Percentiles rank a stretch among this genome's conserved stretches.
These are phyloP conservation scores for Lepus europaeus DNA, from an alignment of 2,113 vertebrate species.

Conservation along the genomic window DNA sequence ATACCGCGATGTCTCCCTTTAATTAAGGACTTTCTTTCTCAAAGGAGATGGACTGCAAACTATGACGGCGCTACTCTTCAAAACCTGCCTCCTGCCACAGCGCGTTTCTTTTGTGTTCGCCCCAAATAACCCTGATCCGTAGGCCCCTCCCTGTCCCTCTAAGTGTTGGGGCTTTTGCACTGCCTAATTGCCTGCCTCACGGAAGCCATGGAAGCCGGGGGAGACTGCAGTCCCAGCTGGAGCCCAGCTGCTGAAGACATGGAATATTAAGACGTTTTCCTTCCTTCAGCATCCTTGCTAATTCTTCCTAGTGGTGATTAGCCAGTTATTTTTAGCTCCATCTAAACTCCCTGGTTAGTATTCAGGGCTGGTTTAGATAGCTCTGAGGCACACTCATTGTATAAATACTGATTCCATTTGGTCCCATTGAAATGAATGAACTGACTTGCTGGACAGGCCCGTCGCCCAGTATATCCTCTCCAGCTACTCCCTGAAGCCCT, in stretches of 20 bases:
- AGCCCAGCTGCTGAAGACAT: slow-evolving; percentile 67
- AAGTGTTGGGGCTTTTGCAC: background rate
- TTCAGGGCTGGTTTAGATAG: slow-evolving; percentile 67
- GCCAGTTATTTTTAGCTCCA: slow-evolving; percentile 79
- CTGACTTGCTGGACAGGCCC: background rate
- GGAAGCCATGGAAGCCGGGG: background rate
- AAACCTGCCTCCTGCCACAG: background rate
- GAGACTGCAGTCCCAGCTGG: slow-evolving; percentile 59
- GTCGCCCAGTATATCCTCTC: background rate
- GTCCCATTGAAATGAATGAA: background rate
- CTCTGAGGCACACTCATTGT: background rate
- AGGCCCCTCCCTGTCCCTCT: background rate
- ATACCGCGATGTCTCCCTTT: background rate
- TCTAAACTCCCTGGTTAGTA: slow-evolving; percentile 70
- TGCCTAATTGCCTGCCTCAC: slow-evolving; percentile 61
- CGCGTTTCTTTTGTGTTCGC: background rate
- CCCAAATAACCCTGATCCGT: background rate
- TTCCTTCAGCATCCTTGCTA: slow-evolving; percentile 69
- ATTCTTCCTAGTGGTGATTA: slow-evolving; percentile 78
- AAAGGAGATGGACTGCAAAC: background rate
- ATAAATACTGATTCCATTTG: background rate
- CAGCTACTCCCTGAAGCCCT: background rate
- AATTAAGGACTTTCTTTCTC: slow-evolving; percentile 12
- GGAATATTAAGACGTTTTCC: slow-evolving; percentile 77
- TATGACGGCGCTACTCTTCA: background rate